phyloP scores from a whole-genome alignment of 2,113 vertebrate species.

The Pelecanus crispus region DNA sequence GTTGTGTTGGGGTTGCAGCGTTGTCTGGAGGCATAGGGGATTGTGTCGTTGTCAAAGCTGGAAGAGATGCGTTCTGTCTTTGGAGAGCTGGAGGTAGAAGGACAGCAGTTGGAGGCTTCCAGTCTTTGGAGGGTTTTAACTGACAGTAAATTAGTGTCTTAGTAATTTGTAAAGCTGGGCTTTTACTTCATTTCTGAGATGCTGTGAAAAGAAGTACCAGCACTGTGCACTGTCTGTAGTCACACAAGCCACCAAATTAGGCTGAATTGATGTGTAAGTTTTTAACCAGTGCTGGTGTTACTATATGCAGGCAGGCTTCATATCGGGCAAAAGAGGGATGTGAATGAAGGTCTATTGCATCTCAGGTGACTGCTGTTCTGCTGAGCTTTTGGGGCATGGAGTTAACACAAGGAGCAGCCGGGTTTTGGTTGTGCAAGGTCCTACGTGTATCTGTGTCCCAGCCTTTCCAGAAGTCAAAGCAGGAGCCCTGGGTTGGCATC shows the following conservation, averaged over 20 bases:
- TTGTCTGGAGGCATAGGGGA: background rate
- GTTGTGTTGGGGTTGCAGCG: fast-evolving
- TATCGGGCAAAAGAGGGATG: fast-evolving
- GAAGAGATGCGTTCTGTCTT: background rate
- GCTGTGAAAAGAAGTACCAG: background rate
- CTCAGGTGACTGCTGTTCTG: background rate
- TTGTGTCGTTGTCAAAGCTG: background rate
- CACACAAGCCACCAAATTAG: background rate
- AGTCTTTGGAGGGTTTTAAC: background rate
- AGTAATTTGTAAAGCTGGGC: background rate
- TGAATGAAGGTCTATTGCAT: background rate
- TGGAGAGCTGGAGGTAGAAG: background rate
- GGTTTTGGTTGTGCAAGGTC: background rate
- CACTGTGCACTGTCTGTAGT: background rate
- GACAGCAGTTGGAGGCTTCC: background rate
- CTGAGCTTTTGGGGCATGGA: background rate
- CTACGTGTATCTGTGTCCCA: background rate
- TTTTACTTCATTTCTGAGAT: background rate
- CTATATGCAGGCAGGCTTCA: background rate
- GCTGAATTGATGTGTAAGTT: background rate
- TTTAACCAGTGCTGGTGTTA: background rate
- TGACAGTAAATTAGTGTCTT: background rate
- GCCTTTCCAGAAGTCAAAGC: background rate
- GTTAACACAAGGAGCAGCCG: background rate
- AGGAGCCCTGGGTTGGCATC: background rate